Evolutionary conservation across 2,888 invertebrate genomes (phyloP).

Genomic region (Macrosoma leucophasiata): DNA sequence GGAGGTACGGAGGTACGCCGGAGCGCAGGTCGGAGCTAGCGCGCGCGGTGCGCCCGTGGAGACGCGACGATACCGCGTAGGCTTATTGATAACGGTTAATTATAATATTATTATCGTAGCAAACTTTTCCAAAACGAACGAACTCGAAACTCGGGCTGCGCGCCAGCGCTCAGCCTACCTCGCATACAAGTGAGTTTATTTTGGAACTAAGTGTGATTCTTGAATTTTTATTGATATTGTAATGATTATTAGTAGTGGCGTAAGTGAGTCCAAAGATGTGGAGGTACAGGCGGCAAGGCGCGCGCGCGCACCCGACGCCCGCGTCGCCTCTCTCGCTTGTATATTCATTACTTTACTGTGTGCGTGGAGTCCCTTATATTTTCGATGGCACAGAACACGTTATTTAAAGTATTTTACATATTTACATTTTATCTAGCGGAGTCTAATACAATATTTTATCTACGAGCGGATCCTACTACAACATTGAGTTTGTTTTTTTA

Average conservation of each 20-base stretch:
- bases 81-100: slow-evolving; percentile 74
- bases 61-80: slow-evolving; percentile 71
- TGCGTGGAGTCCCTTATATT: slow-evolving; percentile 72
- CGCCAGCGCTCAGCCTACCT: slow-evolving; percentile 79
- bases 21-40: slow-evolving; percentile 22
- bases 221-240: slow-evolving; percentile 78
- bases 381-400: slow-evolving; percentile 72
- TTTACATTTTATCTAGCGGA: slow-evolving; percentile 75
- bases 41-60: slow-evolving; percentile 52
- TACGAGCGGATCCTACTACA: slow-evolving; percentile 74
- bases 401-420: slow-evolving; percentile 74
- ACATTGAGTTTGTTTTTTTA: slow-evolving; percentile 74
- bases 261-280: slow-evolving; percentile 66
- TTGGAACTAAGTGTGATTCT: slow-evolving; percentile 86
- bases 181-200: slow-evolving; percentile 85
- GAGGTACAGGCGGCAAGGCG: slow-evolving; percentile 42
- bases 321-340: slow-evolving; percentile 38
- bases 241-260: slow-evolving; percentile 74
- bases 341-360: slow-evolving; percentile 56
- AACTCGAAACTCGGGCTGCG: slow-evolving; percentile 77
- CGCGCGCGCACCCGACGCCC: slow-evolving; percentile 25
- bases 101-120: slow-evolving; percentile 75
- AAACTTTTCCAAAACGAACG: slow-evolving; percentile 77
- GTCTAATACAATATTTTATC: slow-evolving; percentile 74
- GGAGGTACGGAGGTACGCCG: slow-evolving; percentile 12